Evolutionary conservation across 2,113 vertebrate species (phyloP).

Genomic region (Hemiprocne comata): DNA sequence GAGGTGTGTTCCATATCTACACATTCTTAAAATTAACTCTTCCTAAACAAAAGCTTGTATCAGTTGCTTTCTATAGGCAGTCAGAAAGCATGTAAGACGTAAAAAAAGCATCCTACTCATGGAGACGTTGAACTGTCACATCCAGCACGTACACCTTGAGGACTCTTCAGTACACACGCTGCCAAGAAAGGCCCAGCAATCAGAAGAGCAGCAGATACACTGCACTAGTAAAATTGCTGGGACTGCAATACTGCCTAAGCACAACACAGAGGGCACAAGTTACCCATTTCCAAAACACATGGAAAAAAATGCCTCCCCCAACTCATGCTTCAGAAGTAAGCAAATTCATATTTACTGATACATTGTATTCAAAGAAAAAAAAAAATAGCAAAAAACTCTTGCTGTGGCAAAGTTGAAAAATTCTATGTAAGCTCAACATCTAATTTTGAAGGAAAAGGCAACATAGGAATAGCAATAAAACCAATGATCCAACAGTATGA

Average conservation of each 20-base stretch:
- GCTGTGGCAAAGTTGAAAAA: not conserved
- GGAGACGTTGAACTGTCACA: not conserved
- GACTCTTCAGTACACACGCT: fast-evolving
- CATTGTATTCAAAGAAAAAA: fast-evolving
- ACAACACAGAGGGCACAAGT: not conserved
- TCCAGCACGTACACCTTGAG: fast-evolving
- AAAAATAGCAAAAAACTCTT: not conserved
- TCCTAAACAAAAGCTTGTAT: not conserved
- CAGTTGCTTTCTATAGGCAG: not conserved
- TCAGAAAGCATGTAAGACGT: not conserved
- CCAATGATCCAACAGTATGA: not conserved
- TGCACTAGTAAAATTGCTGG: fast-evolving
- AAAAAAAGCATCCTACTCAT: not conserved
- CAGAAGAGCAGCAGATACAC: not conserved
- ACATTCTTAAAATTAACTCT: not conserved
- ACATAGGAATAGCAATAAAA: not conserved
- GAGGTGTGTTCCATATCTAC: not conserved
- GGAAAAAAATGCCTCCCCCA: not conserved
- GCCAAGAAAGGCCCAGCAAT: not conserved
- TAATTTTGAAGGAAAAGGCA: not conserved
- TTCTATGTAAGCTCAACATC: not conserved
- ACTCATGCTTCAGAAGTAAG: not conserved
- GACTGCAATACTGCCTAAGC: not conserved
- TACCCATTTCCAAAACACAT: not conserved
- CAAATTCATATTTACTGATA: not conserved